These are phyloP conservation scores for Coregonus sp. DNA, from an alignment of 2,797 vertebrate genomes.

Conservation along the genomic window DNA sequence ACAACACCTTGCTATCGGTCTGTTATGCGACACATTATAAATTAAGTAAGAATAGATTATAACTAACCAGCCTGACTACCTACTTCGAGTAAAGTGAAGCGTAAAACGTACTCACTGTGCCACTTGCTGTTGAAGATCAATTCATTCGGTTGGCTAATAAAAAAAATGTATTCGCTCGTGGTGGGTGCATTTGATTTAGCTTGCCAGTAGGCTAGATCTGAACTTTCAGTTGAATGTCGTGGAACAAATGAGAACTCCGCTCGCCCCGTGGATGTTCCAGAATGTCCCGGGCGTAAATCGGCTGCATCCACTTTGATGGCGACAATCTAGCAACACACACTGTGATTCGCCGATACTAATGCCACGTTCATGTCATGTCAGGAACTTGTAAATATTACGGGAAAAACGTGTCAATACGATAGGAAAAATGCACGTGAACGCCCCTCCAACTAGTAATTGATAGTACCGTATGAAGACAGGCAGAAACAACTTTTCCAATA, in stretches of 20 bases:
- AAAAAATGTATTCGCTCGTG: neutral
- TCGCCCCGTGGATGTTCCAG: neutral
- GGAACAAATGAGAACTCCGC: neutral
- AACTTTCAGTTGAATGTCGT: neutral
- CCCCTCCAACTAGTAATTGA: no score
- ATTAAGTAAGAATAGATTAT: neutral
- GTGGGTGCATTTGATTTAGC: neutral
- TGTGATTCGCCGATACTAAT: slow-evolving; percentile 50
- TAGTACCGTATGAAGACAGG: no score
- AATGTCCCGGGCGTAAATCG: neutral
- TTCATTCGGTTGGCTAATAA: neutral
- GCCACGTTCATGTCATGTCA: neutral
- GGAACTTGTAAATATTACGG: no score
- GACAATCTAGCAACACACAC: neutral
- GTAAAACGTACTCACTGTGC: neutral
- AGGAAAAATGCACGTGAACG: no score
- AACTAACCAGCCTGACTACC: neutral
- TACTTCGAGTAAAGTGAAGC: neutral
- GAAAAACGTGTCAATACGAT: no score
- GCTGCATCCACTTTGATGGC: neutral
- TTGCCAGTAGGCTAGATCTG: neutral
- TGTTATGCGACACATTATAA: neutral
- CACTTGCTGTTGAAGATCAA: neutral
- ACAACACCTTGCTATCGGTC: neutral
- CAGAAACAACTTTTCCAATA: no score